Percentiles rank a stretch among this genome's conserved stretches.
Conservation (phyloP, 2,797 vertebrate species). For the Amblyopsis hoosieri region DNA sequence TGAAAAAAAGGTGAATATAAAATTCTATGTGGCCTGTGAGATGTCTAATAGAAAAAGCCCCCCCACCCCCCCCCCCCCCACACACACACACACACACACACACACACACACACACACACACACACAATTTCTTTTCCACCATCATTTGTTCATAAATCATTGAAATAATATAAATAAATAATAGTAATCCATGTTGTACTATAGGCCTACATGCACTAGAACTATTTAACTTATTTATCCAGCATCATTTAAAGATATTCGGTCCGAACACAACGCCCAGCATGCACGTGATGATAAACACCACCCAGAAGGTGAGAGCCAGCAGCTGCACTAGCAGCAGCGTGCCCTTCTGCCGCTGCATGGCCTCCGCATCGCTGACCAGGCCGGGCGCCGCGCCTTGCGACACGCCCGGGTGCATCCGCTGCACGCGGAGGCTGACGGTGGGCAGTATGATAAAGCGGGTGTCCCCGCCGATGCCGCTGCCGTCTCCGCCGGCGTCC, state of each 20-base stretch:
- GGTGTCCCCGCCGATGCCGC: conserved; percentile 59
- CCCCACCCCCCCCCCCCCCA: no score
- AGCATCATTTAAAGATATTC: conserved; percentile 55
- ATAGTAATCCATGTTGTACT: not conserved
- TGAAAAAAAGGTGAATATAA: no score
- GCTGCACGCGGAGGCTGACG: conserved; percentile 81
- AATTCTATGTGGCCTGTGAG: no score
- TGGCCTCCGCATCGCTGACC: conserved; percentile 50
- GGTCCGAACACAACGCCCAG: conserved; percentile 76
- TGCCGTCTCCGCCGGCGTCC: conserved; percentile 64
- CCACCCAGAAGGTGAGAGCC: conserved; percentile 74
- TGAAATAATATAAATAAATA: not conserved
- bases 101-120: not conserved
- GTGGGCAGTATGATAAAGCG: conserved; percentile 80
- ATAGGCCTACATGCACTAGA: not conserved
- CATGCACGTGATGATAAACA: conserved; percentile 77
- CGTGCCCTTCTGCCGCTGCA: conserved; percentile 62
- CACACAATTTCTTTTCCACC: no score
- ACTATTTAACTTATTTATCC: not conserved
- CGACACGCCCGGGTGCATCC: conserved; percentile 63
- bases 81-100: no score
- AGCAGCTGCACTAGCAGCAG: conserved; percentile 75
- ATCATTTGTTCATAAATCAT: no score
- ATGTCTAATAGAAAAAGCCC: no score
- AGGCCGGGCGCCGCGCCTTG: conserved; percentile 38